Conservation (phyloP, 2,113 vertebrate genomes). For the Thunnus thynnus region DNA sequence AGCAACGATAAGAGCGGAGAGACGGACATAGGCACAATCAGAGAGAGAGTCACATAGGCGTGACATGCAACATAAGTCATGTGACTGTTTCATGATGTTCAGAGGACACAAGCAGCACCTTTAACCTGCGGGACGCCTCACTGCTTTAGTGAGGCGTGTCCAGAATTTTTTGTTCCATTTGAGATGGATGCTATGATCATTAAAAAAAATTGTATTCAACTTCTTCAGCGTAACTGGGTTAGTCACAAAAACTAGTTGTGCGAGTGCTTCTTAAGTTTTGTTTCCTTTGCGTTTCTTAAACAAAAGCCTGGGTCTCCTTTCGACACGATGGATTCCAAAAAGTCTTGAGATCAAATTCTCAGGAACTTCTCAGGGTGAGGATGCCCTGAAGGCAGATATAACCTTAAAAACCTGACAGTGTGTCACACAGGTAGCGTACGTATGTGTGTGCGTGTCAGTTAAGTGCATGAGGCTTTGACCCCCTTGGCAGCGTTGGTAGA, state of each 20-base stretch:
- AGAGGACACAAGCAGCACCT: conserved; percentile 34
- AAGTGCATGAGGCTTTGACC: background rate
- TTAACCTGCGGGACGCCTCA: no score
- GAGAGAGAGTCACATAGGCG: background rate
- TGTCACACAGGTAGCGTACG: background rate
- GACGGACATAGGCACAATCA: background rate
- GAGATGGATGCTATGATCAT: no score
- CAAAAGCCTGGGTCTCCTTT: background rate
- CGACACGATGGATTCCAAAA: background rate
- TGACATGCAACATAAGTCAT: conserved; percentile 22
- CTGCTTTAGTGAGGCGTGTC: background rate
- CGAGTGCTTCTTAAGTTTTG: background rate
- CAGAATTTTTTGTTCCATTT: no score
- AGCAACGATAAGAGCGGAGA: conserved; percentile 5
- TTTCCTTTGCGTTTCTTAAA: conserved; percentile 4
- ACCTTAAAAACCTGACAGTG: background rate
- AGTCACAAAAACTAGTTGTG: background rate
- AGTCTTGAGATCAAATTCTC: background rate
- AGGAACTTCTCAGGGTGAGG: background rate
- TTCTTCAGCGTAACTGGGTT: background rate
- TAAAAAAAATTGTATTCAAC: no score
- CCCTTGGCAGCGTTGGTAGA: background rate
- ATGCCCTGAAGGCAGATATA: background rate
- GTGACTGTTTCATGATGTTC: conserved; percentile 23
- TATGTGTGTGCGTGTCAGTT: background rate